Base-by-base conservation (phyloP, 2,888 invertebrate genomes). In the Pycnomerus fuliginosus region DNA sequence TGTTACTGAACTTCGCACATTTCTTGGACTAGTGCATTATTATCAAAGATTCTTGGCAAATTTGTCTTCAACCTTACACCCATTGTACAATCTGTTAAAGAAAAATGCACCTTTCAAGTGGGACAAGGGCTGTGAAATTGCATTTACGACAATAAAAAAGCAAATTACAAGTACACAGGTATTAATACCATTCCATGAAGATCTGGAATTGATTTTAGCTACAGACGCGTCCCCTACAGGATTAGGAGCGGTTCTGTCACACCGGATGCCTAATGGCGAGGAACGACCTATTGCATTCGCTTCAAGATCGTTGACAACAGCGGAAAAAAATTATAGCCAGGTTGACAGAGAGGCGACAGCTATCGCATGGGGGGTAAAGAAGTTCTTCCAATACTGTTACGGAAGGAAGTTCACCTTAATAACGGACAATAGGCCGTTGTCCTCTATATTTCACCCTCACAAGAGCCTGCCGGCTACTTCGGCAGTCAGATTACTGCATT, bases 331-430 rank as follows among this genome's bases (percentile, higher is more conserved):
- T 15, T 48, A 48, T 14, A 38, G 38, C 13, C 48, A 48, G 22
- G 48, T 69, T 8, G 67, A 71, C 33, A 62, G 65, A 49, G 70
- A 71, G 53, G 70, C 67, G 2, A 50, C 61, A 13, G 60, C 42
- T 16, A 42, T 50, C 8, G 16, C 33, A 13, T 44, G 17, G 24
- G 36, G 33, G 7, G 17, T 44, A n/a, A 20, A 37, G 12, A 40
- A 45, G 37, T 49, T 48, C 29, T 44, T 41, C 30, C 15, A 15
- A 15, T 51, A 48, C 16, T 29, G 29, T 5, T 48, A 46, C 20
- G 50, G 48, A 5, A 11, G 39, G 31, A 43, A 48, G 20, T 46
- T 48, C 23, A 44, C 29, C 10, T 22, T 50, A 1, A 35, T 50
- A 5, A 37, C 37, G 10, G 50, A 52, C 20, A 46, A 53, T 32